Evolutionary conservation across 2,888 invertebrate species (phyloP).

Genomic region (Augiades crinisus): DNA sequence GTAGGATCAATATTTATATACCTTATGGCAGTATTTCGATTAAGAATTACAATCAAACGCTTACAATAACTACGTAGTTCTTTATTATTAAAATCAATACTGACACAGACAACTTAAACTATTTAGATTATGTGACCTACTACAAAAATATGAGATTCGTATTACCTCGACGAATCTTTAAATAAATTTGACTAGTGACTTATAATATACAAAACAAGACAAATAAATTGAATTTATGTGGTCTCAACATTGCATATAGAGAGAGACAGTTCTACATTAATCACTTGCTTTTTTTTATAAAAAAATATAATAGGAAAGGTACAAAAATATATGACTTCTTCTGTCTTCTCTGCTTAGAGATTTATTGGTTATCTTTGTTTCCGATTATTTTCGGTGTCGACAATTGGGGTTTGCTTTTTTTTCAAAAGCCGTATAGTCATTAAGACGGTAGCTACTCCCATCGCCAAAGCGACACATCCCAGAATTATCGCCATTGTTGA

Average conservation of each 20-base stretch:
- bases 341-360: too few relatives aligned
- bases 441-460: conserved; percentile 56
- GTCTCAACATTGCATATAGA: conserved; percentile 3
- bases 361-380: conserved; percentile 60
- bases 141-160: conserved; percentile 7
- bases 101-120: conserved; percentile 5
- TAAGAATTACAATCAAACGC: background rate
- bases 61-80: background rate
- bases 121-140: background rate
- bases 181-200: conserved; percentile 20
- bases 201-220: conserved; percentile 12
- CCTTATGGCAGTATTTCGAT: background rate
- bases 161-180: conserved; percentile 10
- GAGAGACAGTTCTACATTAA: conserved; percentile 1
- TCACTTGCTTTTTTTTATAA: background rate
- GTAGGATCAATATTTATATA: too few relatives aligned
- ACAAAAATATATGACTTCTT: conserved; percentile 21
- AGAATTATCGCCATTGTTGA: conserved; percentile 57
- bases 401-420: conserved; percentile 40
- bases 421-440: conserved; percentile 61
- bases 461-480: conserved; percentile 53
- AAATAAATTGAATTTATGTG: conserved; percentile 6
- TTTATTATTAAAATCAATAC: conserved; percentile 44
- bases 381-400: conserved; percentile 55
- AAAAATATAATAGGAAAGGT: background rate